These are phyloP conservation scores for Eilema depressum DNA, from an alignment of 2,888 invertebrate genomes.

Conservation along the genomic window DNA sequence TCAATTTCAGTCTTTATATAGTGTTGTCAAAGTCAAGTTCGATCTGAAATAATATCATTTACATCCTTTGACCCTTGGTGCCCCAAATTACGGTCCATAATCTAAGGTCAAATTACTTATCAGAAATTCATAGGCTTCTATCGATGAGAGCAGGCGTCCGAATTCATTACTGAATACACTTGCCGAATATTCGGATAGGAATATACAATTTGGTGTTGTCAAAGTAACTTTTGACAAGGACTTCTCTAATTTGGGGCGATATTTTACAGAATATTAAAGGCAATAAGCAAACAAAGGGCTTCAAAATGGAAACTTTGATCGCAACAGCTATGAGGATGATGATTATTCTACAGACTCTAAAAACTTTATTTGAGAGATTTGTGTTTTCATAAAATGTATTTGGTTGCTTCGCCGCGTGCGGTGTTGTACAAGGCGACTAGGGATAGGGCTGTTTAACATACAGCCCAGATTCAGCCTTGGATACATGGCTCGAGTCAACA, in stretches of 20 bases:
- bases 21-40: not conserved
- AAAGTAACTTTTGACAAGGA: not conserved
- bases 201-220: not conserved
- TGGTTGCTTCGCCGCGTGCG: too few relatives aligned
- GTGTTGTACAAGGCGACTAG: too few relatives aligned
- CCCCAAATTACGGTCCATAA: not conserved
- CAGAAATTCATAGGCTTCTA: not conserved
- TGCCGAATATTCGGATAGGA: not conserved
- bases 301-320: too few relatives aligned
- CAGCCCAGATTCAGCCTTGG: too few relatives aligned
- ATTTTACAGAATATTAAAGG: too few relatives aligned
- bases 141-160: not conserved
- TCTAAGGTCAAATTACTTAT: not conserved
- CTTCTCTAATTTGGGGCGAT: not conserved
- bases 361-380: too few relatives aligned
- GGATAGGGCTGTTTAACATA: too few relatives aligned
- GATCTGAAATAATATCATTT: slow-evolving; percentile 9
- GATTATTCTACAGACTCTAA: too few relatives aligned
- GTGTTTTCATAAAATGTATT: too few relatives aligned
- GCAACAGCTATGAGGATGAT: too few relatives aligned
- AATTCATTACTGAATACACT: not conserved
- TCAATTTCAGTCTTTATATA: not conserved
- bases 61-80: not conserved
- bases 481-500: too few relatives aligned
- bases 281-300: too few relatives aligned